Percentiles rank a stretch among this genome's conserved stretches.
Evolutionary conservation across 2,797 vertebrate genomes (phyloP).

Genomic region (Darevskia mixta): DNA sequence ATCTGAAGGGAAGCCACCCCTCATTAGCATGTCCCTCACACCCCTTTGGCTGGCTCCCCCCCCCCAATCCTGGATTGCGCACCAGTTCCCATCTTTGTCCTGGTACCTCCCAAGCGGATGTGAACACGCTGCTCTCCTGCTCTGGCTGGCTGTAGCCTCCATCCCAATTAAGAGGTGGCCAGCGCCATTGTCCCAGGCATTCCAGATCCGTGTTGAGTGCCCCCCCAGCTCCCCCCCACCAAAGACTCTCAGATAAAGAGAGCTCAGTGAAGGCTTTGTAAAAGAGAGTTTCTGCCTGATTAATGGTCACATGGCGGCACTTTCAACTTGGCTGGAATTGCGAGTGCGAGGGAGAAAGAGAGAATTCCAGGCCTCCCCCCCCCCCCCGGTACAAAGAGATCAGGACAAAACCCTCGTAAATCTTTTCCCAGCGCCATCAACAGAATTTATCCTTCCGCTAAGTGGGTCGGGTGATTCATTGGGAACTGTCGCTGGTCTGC

Average conservation of each 20-base stretch:
- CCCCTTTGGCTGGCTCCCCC: neutral
- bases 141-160: conserved; percentile 14
- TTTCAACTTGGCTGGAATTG: conserved; percentile 26
- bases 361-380: conserved; percentile 11
- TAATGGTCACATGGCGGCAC: conserved; percentile 51
- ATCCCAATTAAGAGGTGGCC: conserved; percentile 53
- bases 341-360: neutral
- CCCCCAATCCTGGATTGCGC: neutral
- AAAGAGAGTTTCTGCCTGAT: conserved; percentile 35
- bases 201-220: conserved; percentile 47
- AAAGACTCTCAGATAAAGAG: conserved; percentile 46
- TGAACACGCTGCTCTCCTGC: conserved; percentile 7
- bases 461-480: neutral
- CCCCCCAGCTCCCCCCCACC: conserved; percentile 8
- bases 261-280: conserved; percentile 31
- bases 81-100: conserved; percentile 41
- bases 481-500: neutral
- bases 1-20: neutral
- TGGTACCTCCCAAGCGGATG: conserved; percentile 46
- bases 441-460: neutral
- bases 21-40: conserved; percentile 45
- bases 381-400: neutral
- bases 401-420: conserved; percentile 14
- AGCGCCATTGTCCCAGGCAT: conserved; percentile 46
- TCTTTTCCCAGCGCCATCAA: conserved; percentile 3